Conservation (phyloP, 2,113 vertebrate genomes). For the Oceanodroma tethys region DNA sequence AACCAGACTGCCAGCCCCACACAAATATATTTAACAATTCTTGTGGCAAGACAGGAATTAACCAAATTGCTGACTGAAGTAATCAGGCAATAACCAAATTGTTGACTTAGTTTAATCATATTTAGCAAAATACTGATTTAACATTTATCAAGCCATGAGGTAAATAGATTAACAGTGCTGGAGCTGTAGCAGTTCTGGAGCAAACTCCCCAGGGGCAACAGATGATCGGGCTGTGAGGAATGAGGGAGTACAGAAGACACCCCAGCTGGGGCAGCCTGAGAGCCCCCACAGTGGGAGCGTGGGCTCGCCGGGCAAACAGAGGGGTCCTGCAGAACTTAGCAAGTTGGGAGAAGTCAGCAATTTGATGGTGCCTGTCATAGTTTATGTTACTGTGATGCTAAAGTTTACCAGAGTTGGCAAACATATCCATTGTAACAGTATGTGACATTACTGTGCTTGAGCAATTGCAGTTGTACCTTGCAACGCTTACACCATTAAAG, state of each 20-base stretch:
- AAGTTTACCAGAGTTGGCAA: neutral
- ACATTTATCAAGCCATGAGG: neutral
- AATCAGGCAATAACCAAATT: neutral
- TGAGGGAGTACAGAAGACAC: neutral
- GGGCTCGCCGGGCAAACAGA: neutral
- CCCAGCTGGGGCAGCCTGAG: neutral
- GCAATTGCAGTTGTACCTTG: neutral
- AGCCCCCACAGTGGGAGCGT: accelerated
- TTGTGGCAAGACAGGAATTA: neutral
- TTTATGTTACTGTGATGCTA: neutral
- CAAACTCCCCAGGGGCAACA: neutral
- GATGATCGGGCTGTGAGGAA: neutral
- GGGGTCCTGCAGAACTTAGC: neutral
- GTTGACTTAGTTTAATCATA: neutral
- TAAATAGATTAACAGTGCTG: neutral
- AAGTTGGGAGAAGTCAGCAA: neutral
- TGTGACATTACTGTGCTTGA: neutral
- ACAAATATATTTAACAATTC: neutral
- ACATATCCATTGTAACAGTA: neutral
- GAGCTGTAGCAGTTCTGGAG: neutral
- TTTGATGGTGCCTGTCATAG: neutral
- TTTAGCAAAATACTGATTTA: neutral
- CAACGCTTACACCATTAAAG: accelerated
- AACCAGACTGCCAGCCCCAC: neutral
- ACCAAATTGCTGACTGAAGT: neutral